Evolutionary conservation across 2,888 invertebrate species (phyloP).

Genomic region (Chrysotoxum bicinctum): DNA sequence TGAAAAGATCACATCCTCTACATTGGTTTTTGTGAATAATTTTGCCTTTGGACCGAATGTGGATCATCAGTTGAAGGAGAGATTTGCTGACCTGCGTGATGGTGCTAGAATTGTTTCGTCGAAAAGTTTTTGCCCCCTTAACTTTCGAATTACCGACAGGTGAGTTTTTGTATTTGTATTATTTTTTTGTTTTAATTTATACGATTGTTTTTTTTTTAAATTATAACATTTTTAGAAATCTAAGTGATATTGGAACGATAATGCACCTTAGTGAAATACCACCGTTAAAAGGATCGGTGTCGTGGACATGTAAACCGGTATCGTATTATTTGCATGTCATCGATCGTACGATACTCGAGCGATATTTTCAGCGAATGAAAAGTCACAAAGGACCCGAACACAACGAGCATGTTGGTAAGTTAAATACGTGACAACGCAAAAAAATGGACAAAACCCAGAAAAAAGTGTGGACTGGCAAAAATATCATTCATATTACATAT

Average conservation of each 20-base stretch:
- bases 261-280: conserved; percentile 99
- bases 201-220: not conserved
- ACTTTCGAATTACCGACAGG: conserved; percentile 97
- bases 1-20: conserved; percentile 95
- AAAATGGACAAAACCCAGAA: conserved; percentile 39
- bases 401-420: conserved; percentile 81
- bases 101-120: conserved; percentile 98
- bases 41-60: conserved; percentile 99
- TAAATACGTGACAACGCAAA: conserved; percentile 23
- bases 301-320: conserved; percentile 99
- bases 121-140: conserved; percentile 99
- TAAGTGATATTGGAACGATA: conserved; percentile 99
- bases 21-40: conserved; percentile 99
- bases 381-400: conserved; percentile 88
- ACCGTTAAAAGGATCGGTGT: conserved; percentile 96
- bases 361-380: conserved; percentile 97
- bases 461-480: conserved; percentile 48
- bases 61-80: conserved; percentile 97
- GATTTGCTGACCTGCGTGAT: conserved; percentile 97
- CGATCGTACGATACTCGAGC: conserved; percentile 97
- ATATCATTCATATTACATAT: conserved; percentile 63
- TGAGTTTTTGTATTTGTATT: conserved; percentile 66
- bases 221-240: conserved; percentile 85
- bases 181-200: not conserved
- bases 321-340: conserved; percentile 99